Evolutionary conservation across 1,140 invertebrate genomes (phyloP), one percentile per base, ranked within the genome.

Genomic region (Trichoplusia ni): DNA sequence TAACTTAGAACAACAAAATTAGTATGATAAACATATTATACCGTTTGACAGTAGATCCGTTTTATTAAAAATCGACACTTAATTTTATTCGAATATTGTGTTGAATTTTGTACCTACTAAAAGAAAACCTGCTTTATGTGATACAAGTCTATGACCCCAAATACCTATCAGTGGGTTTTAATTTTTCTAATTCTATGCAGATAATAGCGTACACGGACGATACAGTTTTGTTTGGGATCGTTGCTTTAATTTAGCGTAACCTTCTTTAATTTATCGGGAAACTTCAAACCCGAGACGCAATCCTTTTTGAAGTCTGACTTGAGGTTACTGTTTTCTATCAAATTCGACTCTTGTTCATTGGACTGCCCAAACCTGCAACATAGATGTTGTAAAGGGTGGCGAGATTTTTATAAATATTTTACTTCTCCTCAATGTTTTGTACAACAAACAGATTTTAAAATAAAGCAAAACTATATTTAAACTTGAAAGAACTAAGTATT

Each of bases 101-200:
- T n/a, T n/a, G 16, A 14, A 33, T 9, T 33, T 51, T 19, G 47
- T 33, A 51, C 6, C 27, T 18, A 51, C 42, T 23, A 51, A 33
- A 19, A 51, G 16, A 7, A 49, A 51, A 53, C 49, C 49, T 53
- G 49, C 49, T 23, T 53, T 37, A 27, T 49, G 46, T 49, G 18
- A 9, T 21, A 53, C 0, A 29, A 37, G 49, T 53, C 31, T 53
- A 53, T 53, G 49, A 53, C 49, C 49, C 35, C 49, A 35, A 53
- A 53, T 53, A 14, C 16, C 49, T 33, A 35, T 53, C 31, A 53
- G 16, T 42, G 18, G 31, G 8, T 19, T 11, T 29, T 29, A n/a
- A n/a, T 29, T 53, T 53, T 37, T 53, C 11, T 19, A 33, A 11
- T 29, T 4, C 4, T 9, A 53, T 37, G 31, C 5, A 53, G 31